These are phyloP conservation scores for Arnoldichthys spilopterus DNA, from an alignment of 2,797 vertebrate genomes.

Conservation along the genomic window DNA sequence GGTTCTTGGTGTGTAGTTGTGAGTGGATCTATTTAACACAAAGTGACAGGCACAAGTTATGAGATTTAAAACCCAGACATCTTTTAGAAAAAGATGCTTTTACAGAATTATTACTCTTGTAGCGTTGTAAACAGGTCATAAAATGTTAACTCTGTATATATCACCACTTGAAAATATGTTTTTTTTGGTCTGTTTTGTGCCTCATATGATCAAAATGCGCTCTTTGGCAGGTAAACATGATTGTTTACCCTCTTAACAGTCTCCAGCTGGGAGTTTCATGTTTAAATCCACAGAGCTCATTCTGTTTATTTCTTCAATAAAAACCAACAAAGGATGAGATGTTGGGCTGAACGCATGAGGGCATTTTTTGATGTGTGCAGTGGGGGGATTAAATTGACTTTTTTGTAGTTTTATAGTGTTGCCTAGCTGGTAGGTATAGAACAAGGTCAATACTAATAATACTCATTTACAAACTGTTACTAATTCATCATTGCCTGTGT, in stretches of 20 bases:
- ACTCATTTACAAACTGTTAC: slow-evolving; percentile 30
- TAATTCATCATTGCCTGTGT: slow-evolving; percentile 51
- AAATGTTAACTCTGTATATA: slow-evolving; percentile 11
- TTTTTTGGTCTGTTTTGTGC: not conserved
- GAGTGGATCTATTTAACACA: not conserved
- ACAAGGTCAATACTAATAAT: slow-evolving; percentile 47
- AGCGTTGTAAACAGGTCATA: not conserved
- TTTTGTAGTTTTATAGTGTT: slow-evolving; percentile 19
- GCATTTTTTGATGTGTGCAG: slow-evolving; percentile 46
- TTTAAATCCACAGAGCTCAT: slow-evolving; percentile 12
- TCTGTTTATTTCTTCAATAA: slow-evolving; percentile 20
- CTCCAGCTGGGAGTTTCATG: slow-evolving; percentile 2
- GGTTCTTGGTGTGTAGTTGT: not conserved
- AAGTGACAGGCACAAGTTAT: slow-evolving; percentile 10
- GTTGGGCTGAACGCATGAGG: slow-evolving; percentile 26
- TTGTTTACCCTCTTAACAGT: slow-evolving; percentile 18
- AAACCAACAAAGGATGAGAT: slow-evolving; percentile 37
- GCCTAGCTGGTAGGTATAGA: slow-evolving; percentile 42
- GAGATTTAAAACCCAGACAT: slow-evolving; percentile 4
- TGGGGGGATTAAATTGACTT: slow-evolving; percentile 15
- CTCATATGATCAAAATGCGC: slow-evolving; percentile 28
- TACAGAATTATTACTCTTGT: not conserved
- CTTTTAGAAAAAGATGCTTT: not conserved
- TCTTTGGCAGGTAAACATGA: slow-evolving; percentile 26
- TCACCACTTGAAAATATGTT: not conserved